Conservation (phyloP, 2,797 vertebrate species). For the Enteromius mattozi region DNA sequence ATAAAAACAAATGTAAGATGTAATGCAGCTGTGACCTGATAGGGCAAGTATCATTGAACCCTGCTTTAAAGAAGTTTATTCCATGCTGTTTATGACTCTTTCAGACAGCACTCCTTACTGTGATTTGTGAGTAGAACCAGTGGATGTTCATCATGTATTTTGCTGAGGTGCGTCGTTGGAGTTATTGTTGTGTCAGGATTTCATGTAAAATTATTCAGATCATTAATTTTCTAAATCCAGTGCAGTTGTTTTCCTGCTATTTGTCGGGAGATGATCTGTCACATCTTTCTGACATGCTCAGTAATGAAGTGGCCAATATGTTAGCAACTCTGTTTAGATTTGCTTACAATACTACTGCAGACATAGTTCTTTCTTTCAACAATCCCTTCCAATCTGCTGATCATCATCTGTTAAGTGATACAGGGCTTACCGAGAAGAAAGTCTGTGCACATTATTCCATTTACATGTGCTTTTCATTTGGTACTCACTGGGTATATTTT, state of each 20-base stretch:
- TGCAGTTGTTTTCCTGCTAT: slow-evolving; percentile 39
- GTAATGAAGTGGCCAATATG: slow-evolving; percentile 22
- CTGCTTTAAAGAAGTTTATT: slow-evolving; percentile 18
- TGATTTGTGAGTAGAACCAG: slow-evolving; percentile 38
- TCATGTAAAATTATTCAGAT: slow-evolving; percentile 27
- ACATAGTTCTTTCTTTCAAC: slow-evolving; percentile 37
- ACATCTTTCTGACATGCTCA: slow-evolving; percentile 10
- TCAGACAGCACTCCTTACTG: slow-evolving; percentile 50
- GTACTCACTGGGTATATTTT: slow-evolving; percentile 38
- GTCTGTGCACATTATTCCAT: slow-evolving; percentile 52
- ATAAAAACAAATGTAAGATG: not conserved
- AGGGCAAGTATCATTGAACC: not conserved
- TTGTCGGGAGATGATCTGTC: slow-evolving; percentile 11
- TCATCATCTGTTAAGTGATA: slow-evolving; percentile 62
- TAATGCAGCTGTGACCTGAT: not conserved
- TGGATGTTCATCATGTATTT: slow-evolving; percentile 32
- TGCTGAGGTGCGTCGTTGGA: slow-evolving; percentile 12
- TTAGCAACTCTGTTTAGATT: slow-evolving; percentile 9
- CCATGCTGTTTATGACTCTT: slow-evolving; percentile 58
- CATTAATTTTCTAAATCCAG: slow-evolving; percentile 36
- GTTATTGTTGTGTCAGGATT: slow-evolving; percentile 36
- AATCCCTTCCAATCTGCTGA: slow-evolving; percentile 52
- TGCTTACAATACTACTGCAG: slow-evolving; percentile 21
- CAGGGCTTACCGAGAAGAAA: slow-evolving; percentile 46
- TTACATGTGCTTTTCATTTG: slow-evolving; percentile 63